Base-by-base conservation (phyloP, 2,888 invertebrate genomes). In the Tanytarsus gracilentus region DNA sequence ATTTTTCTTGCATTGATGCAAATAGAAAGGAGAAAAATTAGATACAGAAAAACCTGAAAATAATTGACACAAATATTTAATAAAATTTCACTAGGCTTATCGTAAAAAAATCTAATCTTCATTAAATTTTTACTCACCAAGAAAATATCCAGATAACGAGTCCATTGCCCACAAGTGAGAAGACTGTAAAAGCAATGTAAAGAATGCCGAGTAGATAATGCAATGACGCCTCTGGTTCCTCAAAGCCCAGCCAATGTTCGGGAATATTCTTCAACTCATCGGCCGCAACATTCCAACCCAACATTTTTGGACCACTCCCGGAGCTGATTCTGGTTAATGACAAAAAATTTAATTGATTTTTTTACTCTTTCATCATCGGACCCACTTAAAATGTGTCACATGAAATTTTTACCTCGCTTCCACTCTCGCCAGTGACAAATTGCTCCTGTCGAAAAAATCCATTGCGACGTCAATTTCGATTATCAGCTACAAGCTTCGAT, bases 91-190 rank as follows among this genome's bases (percentile, higher is more conserved):
- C n/a, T n/a, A n/a, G n/a, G n/a, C n/a, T n/a, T n/a, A n/a, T n/a
- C n/a, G n/a, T n/a, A n/a, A n/a, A n/a, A n/a, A n/a, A n/a, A n/a
- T n/a, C n/a, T n/a, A n/a, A n/a, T n/a, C n/a, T n/a, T 26, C 11
- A 16, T 11, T 39, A 27, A 29, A n/a, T 25, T 23, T 44, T 16
- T 14, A 79, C 83, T 80, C 72, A 88, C 88, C 84, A 78, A 65
- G 82, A 79, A 71, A 92, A 92, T 65, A 92, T 48, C 58, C 58
- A 58, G 14, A 58, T 58, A 16, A 92, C 91, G 53, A 90, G 76
- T 63, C 91, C 91, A 72, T 92, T 92, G 63, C 92, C 91, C 36
- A 85, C 71, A 7, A 86, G 73, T 4, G 89, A 81, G 56, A 86
- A 76, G 44, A 86, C 77, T 40, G 84, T 84, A 67, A 89, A 86